Percentiles rank a stretch among this genome's conserved stretches.
These are phyloP conservation scores for Tricholaema leucomelas DNA, from an alignment of 2,113 vertebrate species.

Conservation along the genomic window DNA sequence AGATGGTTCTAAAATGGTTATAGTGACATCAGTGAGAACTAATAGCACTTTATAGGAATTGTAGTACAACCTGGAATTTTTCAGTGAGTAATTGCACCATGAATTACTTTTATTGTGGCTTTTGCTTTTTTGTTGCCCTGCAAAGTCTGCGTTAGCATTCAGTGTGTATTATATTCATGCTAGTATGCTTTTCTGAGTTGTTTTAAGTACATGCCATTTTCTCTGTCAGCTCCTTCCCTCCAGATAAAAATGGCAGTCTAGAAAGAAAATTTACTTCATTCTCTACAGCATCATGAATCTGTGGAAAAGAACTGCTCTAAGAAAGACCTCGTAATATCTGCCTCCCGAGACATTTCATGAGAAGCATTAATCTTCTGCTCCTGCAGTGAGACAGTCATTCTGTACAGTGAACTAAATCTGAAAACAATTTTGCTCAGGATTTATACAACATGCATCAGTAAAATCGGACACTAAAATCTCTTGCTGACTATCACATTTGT, in stretches of 20 bases:
- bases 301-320: neutral
- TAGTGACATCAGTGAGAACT: neutral
- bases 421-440: neutral
- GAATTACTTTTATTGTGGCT: neutral
- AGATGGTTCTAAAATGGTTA: neutral
- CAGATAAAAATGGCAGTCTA: neutral
- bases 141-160: neutral
- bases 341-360: neutral
- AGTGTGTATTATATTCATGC: accelerated
- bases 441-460: accelerated
- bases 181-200: accelerated
- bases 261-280: neutral
- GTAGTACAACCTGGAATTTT: too few relatives aligned
- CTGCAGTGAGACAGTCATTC: neutral
- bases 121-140: neutral
- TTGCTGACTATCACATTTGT: too few relatives aligned
- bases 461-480: neutral
- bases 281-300: neutral
- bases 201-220: neutral
- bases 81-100: neutral
- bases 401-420: neutral
- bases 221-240: neutral
- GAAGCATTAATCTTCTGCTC: slow-evolving; percentile 1
- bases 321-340: neutral
- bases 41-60: slow-evolving; percentile 32